Percentiles rank a stretch among this genome's conserved stretches.
Conservation (phyloP, 2,888 invertebrate species). For the Empis livida region DNA sequence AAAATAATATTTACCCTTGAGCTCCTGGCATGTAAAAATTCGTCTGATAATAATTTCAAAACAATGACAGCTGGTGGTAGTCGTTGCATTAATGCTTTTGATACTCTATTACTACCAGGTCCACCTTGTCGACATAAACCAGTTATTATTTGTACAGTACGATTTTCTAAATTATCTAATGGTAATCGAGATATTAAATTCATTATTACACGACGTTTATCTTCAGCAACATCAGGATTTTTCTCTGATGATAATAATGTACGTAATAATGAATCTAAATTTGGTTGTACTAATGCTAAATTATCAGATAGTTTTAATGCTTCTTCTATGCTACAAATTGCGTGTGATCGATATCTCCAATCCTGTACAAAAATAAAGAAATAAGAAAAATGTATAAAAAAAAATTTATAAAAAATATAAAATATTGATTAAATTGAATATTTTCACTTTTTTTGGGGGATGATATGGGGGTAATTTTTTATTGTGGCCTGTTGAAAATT, state of each 20-base stretch:
- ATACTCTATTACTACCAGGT: slow-evolving; percentile 34
- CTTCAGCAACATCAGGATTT: slow-evolving; percentile 32
- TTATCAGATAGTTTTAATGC: slow-evolving; percentile 40
- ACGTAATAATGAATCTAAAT: slow-evolving; percentile 48
- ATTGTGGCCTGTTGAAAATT: no score
- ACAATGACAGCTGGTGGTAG: slow-evolving; percentile 36
- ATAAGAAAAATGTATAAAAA: neutral
- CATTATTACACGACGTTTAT: slow-evolving; percentile 29
- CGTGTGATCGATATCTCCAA: slow-evolving; percentile 32
- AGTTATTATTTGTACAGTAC: slow-evolving; percentile 31
- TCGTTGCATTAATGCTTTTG: slow-evolving; percentile 36
- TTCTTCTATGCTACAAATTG: slow-evolving; percentile 26
- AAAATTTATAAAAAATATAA: no score
- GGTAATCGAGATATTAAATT: slow-evolving; percentile 34
- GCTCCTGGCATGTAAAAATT: slow-evolving; percentile 35
- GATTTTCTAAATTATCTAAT: slow-evolving; percentile 33
- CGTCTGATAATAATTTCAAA: slow-evolving; percentile 31
- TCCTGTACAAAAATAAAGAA: slow-evolving; percentile 22
- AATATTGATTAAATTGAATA: no score
- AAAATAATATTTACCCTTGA: slow-evolving; percentile 35
- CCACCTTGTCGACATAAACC: slow-evolving; percentile 35
- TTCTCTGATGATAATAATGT: slow-evolving; percentile 52
- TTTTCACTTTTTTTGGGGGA: no score
- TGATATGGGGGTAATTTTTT: no score
- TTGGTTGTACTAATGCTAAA: slow-evolving; percentile 42